phyloP scores from a whole-genome alignment of 2,888 invertebrate genomes.

The Fissipunctia ypsillon region DNA sequence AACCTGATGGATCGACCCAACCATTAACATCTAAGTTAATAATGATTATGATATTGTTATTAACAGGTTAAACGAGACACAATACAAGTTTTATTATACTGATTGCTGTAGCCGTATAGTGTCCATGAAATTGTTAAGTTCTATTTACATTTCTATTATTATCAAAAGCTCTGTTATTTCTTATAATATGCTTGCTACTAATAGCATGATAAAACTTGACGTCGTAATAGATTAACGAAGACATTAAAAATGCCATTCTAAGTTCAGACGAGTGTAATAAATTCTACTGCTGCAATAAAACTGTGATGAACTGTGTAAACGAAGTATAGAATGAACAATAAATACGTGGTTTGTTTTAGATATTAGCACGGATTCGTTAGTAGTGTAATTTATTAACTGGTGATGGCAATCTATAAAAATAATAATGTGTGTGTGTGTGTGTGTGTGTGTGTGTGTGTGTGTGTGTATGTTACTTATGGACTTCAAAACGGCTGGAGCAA shows the following conservation, averaged over 20 bases:
- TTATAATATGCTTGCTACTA: slow-evolving; percentile 11
- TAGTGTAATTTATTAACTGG: not conserved
- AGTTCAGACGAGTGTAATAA: slow-evolving; percentile 45
- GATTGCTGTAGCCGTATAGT: too few relatives aligned
- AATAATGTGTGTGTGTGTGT: too few relatives aligned
- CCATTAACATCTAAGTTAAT: not conserved
- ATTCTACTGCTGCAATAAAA: slow-evolving; percentile 43
- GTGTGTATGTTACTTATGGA: too few relatives aligned
- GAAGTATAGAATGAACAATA: slow-evolving; percentile 32
- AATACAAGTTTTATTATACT: too few relatives aligned
- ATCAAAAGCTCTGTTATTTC: not conserved
- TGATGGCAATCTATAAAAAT: not conserved
- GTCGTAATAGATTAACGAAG: slow-evolving; percentile 33
- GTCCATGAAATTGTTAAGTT: too few relatives aligned
- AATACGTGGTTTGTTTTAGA: slow-evolving; percentile 22
- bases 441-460: too few relatives aligned
- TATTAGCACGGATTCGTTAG: not conserved
- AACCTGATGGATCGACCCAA: too few relatives aligned
- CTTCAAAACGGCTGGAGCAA: too few relatives aligned
- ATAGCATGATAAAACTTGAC: slow-evolving; percentile 37
- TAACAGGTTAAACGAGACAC: too few relatives aligned
- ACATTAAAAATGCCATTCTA: slow-evolving; percentile 47
- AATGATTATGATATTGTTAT: too few relatives aligned
- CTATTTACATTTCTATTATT: slow-evolving; percentile 2
- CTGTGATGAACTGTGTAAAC: slow-evolving; percentile 36